Conservation (phyloP, 2,888 invertebrate species). For the Ectropis crepuscularia region DNA sequence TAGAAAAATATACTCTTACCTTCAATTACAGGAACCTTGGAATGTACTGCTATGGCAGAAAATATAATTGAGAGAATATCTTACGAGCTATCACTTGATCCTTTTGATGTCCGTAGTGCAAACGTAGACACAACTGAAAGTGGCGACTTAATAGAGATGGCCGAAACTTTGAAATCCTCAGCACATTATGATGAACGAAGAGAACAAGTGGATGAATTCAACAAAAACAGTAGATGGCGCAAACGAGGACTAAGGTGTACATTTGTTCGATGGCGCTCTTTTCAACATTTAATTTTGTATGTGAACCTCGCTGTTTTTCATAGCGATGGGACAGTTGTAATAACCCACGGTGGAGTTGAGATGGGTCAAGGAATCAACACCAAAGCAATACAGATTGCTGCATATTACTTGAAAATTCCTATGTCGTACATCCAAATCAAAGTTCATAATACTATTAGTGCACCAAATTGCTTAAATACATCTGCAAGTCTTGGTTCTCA, state of each 20-base stretch:
- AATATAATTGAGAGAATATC: constrained; percentile 87
- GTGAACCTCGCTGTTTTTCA: constrained; percentile 86
- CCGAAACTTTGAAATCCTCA: constrained; percentile 80
- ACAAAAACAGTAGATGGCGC: constrained; percentile 88
- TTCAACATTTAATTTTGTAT: constrained; percentile 61
- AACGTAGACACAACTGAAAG: constrained; percentile 69
- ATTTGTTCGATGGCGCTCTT: constrained; percentile 79
- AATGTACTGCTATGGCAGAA: constrained; percentile 83
- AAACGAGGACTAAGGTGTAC: constrained; percentile 86
- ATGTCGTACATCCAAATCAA: constrained; percentile 87
- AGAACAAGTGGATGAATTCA: constrained; percentile 78
- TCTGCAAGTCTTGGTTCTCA: constrained; percentile 89
- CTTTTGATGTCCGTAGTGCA: constrained; percentile 78
- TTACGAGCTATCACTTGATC: constrained; percentile 78
- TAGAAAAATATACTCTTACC: too few relatives aligned
- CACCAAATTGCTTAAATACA: constrained; percentile 86
- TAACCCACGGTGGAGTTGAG: constrained; percentile 87
- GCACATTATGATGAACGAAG: constrained; percentile 80
- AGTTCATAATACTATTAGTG: constrained; percentile 83
- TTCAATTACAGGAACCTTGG: constrained; percentile 70
- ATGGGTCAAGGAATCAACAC: constrained; percentile 90
- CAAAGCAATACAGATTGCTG: constrained; percentile 87
- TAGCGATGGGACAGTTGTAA: constrained; percentile 84
- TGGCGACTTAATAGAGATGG: constrained; percentile 68
- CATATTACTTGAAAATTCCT: constrained; percentile 86